Percentiles rank a stretch among this genome's conserved stretches.
phyloP scores from a whole-genome alignment of 2,797 vertebrate species.

The Rhinella marina region DNA sequence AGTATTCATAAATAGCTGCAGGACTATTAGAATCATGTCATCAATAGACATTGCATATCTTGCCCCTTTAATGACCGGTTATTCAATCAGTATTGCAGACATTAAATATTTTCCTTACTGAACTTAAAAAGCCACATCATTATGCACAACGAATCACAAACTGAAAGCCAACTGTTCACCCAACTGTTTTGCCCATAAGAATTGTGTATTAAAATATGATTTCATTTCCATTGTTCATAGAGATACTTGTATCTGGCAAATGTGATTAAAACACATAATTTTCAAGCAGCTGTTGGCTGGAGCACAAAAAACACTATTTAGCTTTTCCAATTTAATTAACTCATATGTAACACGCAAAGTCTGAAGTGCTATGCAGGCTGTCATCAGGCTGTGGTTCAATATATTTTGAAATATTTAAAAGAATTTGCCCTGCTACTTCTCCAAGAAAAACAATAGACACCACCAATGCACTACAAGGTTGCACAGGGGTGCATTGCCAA shows the following conservation, averaged over 20 bases:
- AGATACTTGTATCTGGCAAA: constrained; percentile 10
- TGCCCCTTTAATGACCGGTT: background rate
- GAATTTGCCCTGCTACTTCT: constrained; percentile 4
- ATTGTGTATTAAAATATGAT: constrained; percentile 15
- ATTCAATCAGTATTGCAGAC: background rate
- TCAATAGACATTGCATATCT: background rate
- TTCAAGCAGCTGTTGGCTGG: constrained; percentile 42
- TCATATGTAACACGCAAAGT: constrained; percentile 18
- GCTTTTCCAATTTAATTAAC: background rate
- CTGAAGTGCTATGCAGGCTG: constrained; percentile 8
- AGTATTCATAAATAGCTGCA: background rate
- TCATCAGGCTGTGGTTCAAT: background rate
- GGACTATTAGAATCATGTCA: background rate
- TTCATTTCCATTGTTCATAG: constrained; percentile 22
- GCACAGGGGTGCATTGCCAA: no score
- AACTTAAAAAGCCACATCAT: background rate
- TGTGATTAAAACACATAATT: constrained; percentile 43
- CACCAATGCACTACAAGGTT: no score
- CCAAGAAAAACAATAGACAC: constrained; percentile 27
- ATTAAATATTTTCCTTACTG: background rate
- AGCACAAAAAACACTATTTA: constrained; percentile 23
- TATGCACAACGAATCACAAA: background rate
- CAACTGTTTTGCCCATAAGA: constrained; percentile 1
- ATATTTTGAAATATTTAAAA: background rate
- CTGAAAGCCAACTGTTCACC: constrained; percentile 34